Evolutionary conservation across 2,888 invertebrate species (phyloP).

Genomic region (Agrochola lychnidis): DNA sequence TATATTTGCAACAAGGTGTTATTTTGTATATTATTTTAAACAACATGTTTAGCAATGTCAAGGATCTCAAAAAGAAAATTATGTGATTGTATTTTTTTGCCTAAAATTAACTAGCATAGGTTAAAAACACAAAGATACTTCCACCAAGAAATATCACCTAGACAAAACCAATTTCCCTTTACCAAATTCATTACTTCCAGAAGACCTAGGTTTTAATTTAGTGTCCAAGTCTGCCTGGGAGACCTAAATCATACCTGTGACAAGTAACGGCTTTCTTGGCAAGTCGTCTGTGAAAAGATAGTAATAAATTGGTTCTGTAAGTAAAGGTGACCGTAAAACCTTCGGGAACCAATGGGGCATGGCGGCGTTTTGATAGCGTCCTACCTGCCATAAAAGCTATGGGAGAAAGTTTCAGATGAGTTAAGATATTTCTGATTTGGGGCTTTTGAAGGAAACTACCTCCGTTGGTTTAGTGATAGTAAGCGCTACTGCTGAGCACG

Average conservation of each 20-base stretch:
- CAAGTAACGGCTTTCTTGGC: constrained; percentile 75
- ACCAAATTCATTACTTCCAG: constrained; percentile 53
- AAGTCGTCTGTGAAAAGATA: constrained; percentile 81
- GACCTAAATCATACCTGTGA: constrained; percentile 84
- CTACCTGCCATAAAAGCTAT: constrained; percentile 58
- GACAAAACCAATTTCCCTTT: constrained; percentile 55
- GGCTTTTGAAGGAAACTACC: not conserved
- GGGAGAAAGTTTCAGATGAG: constrained; percentile 38
- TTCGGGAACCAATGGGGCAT: constrained; percentile 76
- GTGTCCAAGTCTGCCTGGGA: constrained; percentile 78
- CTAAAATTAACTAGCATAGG: not conserved
- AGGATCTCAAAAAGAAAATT: too few species aligned
- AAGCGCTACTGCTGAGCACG: too few species aligned
- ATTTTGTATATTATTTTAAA: too few species aligned
- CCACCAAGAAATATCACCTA: constrained; percentile 17
- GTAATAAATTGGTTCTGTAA: constrained; percentile 78
- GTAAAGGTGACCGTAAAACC: constrained; percentile 73
- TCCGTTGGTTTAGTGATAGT: not conserved
- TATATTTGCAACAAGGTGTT: too few species aligned
- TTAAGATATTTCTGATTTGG: constrained; percentile 11
- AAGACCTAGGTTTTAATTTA: constrained; percentile 78
- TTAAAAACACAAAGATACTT: not conserved
- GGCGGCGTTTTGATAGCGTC: constrained; percentile 54
- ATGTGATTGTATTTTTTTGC: not conserved
- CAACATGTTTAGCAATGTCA: too few species aligned